Evolutionary conservation across 2,113 vertebrate species (phyloP), one percentile per base, ranked within the genome.

Genomic region (Ibidorhyncha struthersii): DNA sequence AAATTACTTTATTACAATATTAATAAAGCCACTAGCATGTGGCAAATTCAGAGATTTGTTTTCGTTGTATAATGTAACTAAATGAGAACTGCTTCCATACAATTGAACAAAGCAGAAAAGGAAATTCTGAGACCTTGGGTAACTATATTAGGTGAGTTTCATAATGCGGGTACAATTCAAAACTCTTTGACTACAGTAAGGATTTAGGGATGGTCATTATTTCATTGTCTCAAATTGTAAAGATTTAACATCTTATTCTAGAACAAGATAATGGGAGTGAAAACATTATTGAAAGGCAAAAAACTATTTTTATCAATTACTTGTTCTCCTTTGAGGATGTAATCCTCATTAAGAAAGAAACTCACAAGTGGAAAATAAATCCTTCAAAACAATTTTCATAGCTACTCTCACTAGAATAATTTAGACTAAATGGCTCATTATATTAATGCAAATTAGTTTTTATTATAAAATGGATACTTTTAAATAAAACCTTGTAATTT

Each of bases 301-400:
- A 65, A 47, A 14, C 23, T 89, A 78, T 91, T 95, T 95, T 95
- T 90, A 96, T 96, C 93, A 95, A 92, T 89, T 91, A 94, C 71
- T 96, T 96, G 67, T 94, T 94, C 74, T 88, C 89, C 90, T 96
- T 77, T 92, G 92, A 97, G 88, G 79, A 82, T 94, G 79, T 90
- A 97, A 96, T 96, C 90, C 84, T 94, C 72, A 76, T 95, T 72
- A 96, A 81, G 81, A 94, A 92, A 96, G 92, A 94, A 96, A 93
- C 18, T 83, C 18, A 0, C 78, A 96, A 89, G 89, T 78, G 63
- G 88, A 97, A 96, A 97, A 95, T 95, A 96, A 97, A 96, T 97
- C 96, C 94, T 94, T 97, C 95, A 85, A 95, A 97, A 95, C 90
- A 95, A 86, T 94, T 94, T 95, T 96, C 92, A 82, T 65, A 92